Evolutionary conservation across 2,113 vertebrate genomes (phyloP), one percentile per base, ranked within the genome.

Genomic region (Actenoides hombroni): DNA sequence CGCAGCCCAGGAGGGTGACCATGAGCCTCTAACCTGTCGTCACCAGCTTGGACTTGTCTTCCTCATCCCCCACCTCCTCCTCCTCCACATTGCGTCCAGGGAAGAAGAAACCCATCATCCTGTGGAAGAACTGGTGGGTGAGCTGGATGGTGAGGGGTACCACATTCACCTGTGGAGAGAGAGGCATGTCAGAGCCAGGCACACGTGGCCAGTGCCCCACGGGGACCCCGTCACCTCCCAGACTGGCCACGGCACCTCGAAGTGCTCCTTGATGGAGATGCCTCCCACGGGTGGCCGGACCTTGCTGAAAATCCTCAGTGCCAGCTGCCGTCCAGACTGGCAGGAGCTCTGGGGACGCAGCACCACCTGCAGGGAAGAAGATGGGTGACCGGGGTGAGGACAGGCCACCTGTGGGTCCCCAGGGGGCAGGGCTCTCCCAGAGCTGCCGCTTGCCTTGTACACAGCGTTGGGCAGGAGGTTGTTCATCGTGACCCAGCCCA

Each of bases 21-120:
- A 33, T 0, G 0, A 82, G 53, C 33, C 19, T 71, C 97, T 97
- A 88, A 99, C 99, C 99, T 86, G 99, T 99, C 6, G 99, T 99
- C 89, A 99, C 99, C 96, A 99, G 95, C 98, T 99, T 98, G 81
- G 98, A 99, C 78, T 99, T 99, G 98, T 99, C 99, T 90, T 99
- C 99, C 90, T 99, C 99, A 93, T 99, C 99, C 13, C 99, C 98
- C 88, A 99, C 98, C 93, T 99, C 99, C 83, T 99, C 99, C 94
- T 99, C 99, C 90, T 99, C 99, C 56, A 99, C 98, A 25, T 98
- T 99, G 97, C 99, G 98, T 33, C 99, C 99, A 0, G 99, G 99
- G 96, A 99, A 99, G 97, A 99, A 99, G 97, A 99, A 99, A 25
- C 99, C 99, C 99, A 99, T 99, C 99, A 99, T 99, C 91, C 99